phyloP scores from a whole-genome alignment of 2,113 vertebrate genomes.

The Paedocypris sp. region DNA sequence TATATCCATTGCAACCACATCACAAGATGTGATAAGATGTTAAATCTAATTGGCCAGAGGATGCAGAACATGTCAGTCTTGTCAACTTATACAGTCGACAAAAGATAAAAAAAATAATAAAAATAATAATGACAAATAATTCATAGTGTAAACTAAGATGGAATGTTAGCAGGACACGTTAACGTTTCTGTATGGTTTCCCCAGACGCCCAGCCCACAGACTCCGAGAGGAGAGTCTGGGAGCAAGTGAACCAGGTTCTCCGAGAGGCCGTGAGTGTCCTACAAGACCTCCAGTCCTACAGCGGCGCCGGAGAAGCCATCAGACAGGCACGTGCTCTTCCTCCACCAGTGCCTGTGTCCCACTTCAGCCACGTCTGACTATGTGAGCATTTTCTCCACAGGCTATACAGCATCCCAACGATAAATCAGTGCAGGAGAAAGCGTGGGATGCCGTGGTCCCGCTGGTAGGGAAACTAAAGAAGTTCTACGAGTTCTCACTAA shows the following conservation, averaged over 20 bases:
- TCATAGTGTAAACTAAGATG: too few relatives aligned
- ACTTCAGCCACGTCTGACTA: background rate
- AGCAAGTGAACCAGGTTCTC: slow-evolving; percentile 89
- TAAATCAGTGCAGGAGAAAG: slow-evolving; percentile 81
- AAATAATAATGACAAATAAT: too few relatives aligned
- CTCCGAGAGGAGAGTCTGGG: slow-evolving; percentile 83
- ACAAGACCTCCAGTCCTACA: slow-evolving; percentile 87
- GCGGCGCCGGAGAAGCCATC: slow-evolving; percentile 92
- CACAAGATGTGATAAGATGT: too few relatives aligned
- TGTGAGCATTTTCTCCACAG: slow-evolving; percentile 45
- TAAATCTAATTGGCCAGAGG: too few relatives aligned
- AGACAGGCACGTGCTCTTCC: slow-evolving; percentile 64
- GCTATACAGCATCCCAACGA: slow-evolving; percentile 85
- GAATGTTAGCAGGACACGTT: background rate
- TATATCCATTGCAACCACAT: too few relatives aligned
- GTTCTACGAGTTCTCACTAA: slow-evolving; percentile 95
- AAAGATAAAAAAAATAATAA: too few relatives aligned
- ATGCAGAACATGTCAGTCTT: too few relatives aligned
- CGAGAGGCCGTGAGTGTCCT: slow-evolving; percentile 84
- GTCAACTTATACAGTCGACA: too few relatives aligned
- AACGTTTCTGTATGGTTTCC: background rate
- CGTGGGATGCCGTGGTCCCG: slow-evolving; percentile 88
- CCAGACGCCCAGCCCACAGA: slow-evolving; percentile 89
- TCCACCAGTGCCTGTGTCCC: background rate
- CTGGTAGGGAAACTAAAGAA: slow-evolving; percentile 90